phyloP scores from a whole-genome alignment of 2,888 invertebrate species.

The Notocelia uddmanniana region DNA sequence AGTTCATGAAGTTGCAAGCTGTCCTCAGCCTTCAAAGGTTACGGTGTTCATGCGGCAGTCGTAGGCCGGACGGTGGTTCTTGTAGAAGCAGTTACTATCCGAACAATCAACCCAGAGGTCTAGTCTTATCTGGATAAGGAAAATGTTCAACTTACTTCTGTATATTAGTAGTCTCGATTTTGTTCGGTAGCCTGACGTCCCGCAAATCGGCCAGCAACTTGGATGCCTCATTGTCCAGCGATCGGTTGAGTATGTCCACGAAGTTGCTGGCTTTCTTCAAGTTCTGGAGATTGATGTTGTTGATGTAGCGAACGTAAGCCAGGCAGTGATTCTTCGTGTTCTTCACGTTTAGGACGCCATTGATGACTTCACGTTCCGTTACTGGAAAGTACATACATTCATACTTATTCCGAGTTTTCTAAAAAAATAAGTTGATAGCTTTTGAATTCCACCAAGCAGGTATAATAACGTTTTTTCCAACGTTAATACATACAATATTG shows the following conservation, averaged over 20 bases:
- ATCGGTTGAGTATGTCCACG: conserved; percentile 96
- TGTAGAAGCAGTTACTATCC: neutral
- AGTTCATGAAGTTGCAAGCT: too few relatives aligned
- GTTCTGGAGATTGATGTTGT: conserved; percentile 98
- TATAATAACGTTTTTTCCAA: too few relatives aligned
- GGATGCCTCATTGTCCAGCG: conserved; percentile 97
- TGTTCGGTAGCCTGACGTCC: conserved; percentile 95
- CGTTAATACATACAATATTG: too few relatives aligned
- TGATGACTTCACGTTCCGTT: conserved; percentile 98
- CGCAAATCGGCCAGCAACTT: conserved; percentile 94
- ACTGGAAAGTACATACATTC: conserved; percentile 86
- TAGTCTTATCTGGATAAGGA: neutral
- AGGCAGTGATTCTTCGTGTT: conserved; percentile 98
- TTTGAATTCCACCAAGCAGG: too few relatives aligned
- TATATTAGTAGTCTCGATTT: conserved; percentile 95
- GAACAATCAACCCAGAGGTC: neutral
- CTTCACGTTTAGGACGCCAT: conserved; percentile 96
- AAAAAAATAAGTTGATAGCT: too few relatives aligned
- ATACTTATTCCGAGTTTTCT: neutral
- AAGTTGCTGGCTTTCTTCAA: conserved; percentile 97
- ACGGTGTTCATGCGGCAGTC: too few relatives aligned
- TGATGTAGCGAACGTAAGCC: conserved; percentile 97
- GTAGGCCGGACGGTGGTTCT: too few relatives aligned
- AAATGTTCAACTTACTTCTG: conserved; percentile 88
- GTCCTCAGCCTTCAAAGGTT: too few relatives aligned